Evolutionary conservation across 2,113 vertebrate genomes (phyloP).

Genomic region (Epinephelus moara): DNA sequence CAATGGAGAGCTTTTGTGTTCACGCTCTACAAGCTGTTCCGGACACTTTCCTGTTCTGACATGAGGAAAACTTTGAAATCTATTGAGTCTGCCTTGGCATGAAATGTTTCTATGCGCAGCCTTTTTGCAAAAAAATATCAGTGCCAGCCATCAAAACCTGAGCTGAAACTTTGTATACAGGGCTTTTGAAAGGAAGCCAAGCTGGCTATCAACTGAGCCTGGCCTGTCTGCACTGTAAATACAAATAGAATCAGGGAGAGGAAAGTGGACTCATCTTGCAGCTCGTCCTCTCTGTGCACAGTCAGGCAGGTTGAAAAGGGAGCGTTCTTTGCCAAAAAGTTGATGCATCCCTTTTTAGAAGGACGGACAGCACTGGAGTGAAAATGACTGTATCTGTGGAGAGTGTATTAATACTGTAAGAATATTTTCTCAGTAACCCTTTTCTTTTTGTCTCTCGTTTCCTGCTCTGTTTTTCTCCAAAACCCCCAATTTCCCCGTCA

Average conservation of each 20-base stretch:
- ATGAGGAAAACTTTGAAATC: not conserved
- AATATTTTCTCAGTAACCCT: slow-evolving; percentile 32
- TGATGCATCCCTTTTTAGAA: slow-evolving; percentile 36
- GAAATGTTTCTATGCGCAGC: slow-evolving; percentile 35
- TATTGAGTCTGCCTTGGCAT: slow-evolving; percentile 3
- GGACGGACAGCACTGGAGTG: slow-evolving; percentile 26
- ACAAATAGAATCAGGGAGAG: slow-evolving; percentile 40
- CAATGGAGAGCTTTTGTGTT: not conserved
- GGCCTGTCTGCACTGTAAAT: slow-evolving; percentile 43
- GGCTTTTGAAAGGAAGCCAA: slow-evolving; percentile 43
- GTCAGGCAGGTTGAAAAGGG: slow-evolving; percentile 39
- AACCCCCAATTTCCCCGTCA: slow-evolving; percentile 31
- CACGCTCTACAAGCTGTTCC: not conserved
- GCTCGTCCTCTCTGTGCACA: slow-evolving; percentile 27
- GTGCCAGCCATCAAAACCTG: slow-evolving; percentile 38
- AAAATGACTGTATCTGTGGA: slow-evolving; percentile 26
- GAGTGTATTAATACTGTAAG: slow-evolving; percentile 16
- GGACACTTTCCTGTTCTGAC: not conserved
- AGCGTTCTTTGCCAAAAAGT: slow-evolving; percentile 35
- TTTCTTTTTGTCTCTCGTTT: slow-evolving; percentile 20
- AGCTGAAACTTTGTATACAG: slow-evolving; percentile 16
- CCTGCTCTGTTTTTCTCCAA: slow-evolving; percentile 4
- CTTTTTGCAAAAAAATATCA: slow-evolving; percentile 29
- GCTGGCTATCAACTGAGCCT: slow-evolving; percentile 31
- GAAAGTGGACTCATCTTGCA: slow-evolving; percentile 56